Conservation (phyloP, 2,113 vertebrate genomes). For the Catharus minimus region DNA sequence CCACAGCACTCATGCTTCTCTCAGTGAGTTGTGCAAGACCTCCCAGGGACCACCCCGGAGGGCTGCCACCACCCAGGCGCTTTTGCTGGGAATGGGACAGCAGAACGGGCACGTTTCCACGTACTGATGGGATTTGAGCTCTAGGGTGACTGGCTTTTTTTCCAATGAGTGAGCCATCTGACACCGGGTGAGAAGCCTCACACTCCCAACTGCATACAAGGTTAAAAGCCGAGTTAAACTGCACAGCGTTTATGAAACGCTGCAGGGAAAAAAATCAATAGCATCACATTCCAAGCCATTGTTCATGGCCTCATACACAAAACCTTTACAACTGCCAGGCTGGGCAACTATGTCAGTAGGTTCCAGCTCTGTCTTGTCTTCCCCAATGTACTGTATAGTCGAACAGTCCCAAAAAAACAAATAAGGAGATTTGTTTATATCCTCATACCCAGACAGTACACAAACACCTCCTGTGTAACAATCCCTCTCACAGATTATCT, state of each 20-base stretch:
- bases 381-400: not conserved
- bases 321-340: not conserved
- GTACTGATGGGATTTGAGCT: not conserved
- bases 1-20: accelerated
- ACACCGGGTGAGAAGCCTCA: not conserved
- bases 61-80: not conserved
- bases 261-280: slow-evolving; percentile 28
- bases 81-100: not conserved
- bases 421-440: not conserved
- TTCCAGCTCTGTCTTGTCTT: not conserved
- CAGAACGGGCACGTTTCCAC: not conserved
- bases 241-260: slow-evolving; percentile 13
- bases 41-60: not conserved
- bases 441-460: not conserved
- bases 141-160: not conserved
- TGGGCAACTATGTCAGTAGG: not conserved
- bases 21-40: not conserved
- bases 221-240: slow-evolving; percentile 4
- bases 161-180: not conserved
- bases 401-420: not conserved
- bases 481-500: not conserved
- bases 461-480: not conserved
- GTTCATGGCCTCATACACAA: not conserved
- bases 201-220: not conserved
- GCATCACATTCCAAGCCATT: not conserved